A percentile compares a stretch with the other conserved stretches of the same genome.
These are phyloP conservation scores for Hyppa rectilinea DNA, from an alignment of 2,888 invertebrate genomes.

Conservation along the genomic window DNA sequence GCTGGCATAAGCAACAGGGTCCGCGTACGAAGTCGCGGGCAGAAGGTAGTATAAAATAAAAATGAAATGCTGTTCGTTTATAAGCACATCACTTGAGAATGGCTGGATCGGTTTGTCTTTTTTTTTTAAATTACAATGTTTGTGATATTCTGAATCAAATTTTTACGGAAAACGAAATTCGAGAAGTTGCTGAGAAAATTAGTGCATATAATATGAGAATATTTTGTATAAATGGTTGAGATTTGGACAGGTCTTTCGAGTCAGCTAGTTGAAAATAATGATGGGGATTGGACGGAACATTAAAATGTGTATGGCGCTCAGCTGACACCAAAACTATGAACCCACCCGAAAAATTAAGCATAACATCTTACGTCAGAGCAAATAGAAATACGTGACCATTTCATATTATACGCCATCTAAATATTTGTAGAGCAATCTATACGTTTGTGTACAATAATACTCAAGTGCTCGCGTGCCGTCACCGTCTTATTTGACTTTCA, in stretches of 20 bases:
- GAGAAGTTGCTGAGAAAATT: neutral
- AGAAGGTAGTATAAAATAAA: no score
- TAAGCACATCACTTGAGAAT: neutral
- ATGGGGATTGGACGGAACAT: neutral
- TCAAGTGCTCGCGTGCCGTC: slow-evolving; percentile 73
- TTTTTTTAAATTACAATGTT: neutral
- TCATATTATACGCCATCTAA: slow-evolving; percentile 67
- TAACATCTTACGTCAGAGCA: slow-evolving; percentile 55
- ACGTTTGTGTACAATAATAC: slow-evolving; percentile 71
- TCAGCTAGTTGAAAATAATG: neutral
- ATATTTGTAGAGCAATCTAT: slow-evolving; percentile 74
- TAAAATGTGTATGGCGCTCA: neutral
- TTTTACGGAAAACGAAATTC: neutral
- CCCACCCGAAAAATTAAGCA: slow-evolving; percentile 40
- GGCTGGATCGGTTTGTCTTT: neutral
- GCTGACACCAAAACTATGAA: neutral
- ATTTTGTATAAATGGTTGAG: neutral
- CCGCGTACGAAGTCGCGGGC: no score
- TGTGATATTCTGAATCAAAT: no score
- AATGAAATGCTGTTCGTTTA: neutral
- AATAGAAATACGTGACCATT: slow-evolving; percentile 67
- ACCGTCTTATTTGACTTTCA: slow-evolving; percentile 71
- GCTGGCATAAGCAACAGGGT: no score
- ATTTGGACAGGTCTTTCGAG: neutral
- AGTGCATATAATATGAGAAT: neutral